Evolutionary conservation across 2,888 invertebrate species (phyloP), one percentile per base, ranked within the genome.

Genomic region (Drosophila mimetica): DNA sequence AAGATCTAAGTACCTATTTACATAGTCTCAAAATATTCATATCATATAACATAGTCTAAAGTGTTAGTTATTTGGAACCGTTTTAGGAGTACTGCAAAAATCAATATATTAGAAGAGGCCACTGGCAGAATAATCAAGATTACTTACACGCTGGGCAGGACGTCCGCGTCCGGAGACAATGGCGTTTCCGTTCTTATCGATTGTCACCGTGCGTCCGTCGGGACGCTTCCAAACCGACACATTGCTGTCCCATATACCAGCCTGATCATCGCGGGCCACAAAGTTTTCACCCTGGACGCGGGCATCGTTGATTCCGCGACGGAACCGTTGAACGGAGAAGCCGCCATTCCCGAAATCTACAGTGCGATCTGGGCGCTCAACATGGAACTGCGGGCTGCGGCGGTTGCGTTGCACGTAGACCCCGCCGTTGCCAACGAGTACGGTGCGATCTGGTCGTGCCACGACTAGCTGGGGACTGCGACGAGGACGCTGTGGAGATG

Each of bases 201-300:
- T 0, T 2, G 65, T 47, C 1, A 81, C 80, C 0, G 80, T 81
- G 6, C 80, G 80, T 7, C 80, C 80, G 41, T 81, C 85, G 0
- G 77, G 78, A 25, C 82, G 82, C 13, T 69, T 83, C 80, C 86
- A 86, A 6, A 83, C 66, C 13, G 64, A 64, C 3, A 64, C 80
- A 61, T 30, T 51, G 1, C 14, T 0, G 14, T 73, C 76, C 71
- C 75, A 77, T 0, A 78, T 51, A 0, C 80, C 78, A 11, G 86
- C 82, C 22, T 79, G 80, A 44, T 86, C 39, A 0, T 32, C 70
- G 36, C 84, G 83, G 4, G 86, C 82, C 16, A 80, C 82, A 59
- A 82, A 82, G 37, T 82, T 82, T 0, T 76, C 50, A 9, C 82
- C 86, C 32, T 73, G 75, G 18, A 82, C 82, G 9, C 84, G 70